A percentile compares a stretch with the other conserved stretches of the same genome.
phyloP scores from a whole-genome alignment of 2,888 invertebrate species.

The Pachydiplax longipennis region DNA sequence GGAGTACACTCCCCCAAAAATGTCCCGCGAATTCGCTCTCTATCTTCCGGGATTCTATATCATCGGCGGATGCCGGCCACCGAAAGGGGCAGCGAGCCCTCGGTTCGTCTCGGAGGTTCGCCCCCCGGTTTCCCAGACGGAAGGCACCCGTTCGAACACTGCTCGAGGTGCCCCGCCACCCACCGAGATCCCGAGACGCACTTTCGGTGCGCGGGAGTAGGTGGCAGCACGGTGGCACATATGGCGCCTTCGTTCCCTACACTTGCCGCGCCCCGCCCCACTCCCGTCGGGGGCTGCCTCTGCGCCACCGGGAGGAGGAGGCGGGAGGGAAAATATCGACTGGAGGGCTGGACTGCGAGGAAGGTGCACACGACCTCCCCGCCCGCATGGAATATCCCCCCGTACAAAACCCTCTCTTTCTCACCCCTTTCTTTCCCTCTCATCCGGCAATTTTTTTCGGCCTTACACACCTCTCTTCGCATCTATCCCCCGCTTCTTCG shows the following conservation, averaged over 20 bases:
- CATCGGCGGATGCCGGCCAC: background rate
- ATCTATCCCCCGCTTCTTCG: background rate
- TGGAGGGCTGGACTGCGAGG: constrained; percentile 22
- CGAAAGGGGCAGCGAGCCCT: background rate
- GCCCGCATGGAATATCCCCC: constrained; percentile 1
- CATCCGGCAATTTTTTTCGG: background rate
- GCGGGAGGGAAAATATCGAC: constrained; percentile 35
- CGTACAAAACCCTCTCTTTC: background rate
- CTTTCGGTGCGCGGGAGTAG: constrained; percentile 38
- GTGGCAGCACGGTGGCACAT: constrained; percentile 42
- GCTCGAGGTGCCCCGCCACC: background rate
- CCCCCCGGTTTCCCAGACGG: constrained; percentile 5
- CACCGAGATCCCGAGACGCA: constrained; percentile 12
- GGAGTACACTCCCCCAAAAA: background rate
- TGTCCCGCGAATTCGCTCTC: background rate
- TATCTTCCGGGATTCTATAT: background rate
- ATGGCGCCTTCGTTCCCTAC: constrained; percentile 22
- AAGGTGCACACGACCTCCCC: background rate
- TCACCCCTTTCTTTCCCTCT: background rate
- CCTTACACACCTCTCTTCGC: background rate
- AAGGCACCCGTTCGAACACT: constrained; percentile 10
- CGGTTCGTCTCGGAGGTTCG: background rate
- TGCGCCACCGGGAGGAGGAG: constrained; percentile 12
- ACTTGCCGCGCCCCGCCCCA: background rate
- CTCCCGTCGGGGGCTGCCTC: background rate